Base-by-base conservation (phyloP, 37 sponge, comb jelly and placozoan genomes). In the Agelas oroides region DNA sequence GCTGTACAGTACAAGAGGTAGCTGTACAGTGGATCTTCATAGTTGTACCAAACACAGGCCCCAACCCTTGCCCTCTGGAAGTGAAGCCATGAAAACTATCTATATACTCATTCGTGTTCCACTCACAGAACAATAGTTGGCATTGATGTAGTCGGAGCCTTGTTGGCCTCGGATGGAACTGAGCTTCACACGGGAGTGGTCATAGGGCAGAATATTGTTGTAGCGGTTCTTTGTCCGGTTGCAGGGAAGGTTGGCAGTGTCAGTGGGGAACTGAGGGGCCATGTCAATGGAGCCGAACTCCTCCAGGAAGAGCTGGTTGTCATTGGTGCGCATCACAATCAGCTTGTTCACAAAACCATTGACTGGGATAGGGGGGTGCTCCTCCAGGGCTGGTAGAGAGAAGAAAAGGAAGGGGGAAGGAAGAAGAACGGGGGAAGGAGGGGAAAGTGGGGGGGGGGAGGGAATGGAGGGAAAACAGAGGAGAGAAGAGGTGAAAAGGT, bases 61-160 rank as follows among this genome's bases (percentile, higher is more conserved):
- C n/a, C n/a, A n/a, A n/a, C n/a, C n/a, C n/a, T n/a, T n/a, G n/a
- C n/a, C n/a, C n/a, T n/a, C n/a, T n/a, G n/a, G n/a, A n/a, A n/a
- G n/a, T n/a, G n/a, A n/a, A n/a, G n/a, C n/a, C n/a, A n/a, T n/a
- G n/a, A n/a, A n/a, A n/a, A n/a, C n/a, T n/a, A n/a, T n/a, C n/a
- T n/a, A n/a, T n/a, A 33, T 24, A 67, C 19, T 34, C 30, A 33
- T 28, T 67, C 33, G 35, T 24, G 11, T 24, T 16, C 23, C 19
- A 73, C 96, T 89, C 61, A 95, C 96, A 65, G 94, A 84, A 76
- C 85, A 76, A 72, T 87, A 90, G 76, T 40, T 88, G 61, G 94
- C 96, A 60, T 96, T 96, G 70, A 96, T 93, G 68, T 96, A 96
- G 88, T 96, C 94, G 1, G 93, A 81, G 1, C 88, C 82, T 15